phyloP scores from a whole-genome alignment of 2,113 vertebrate genomes.

The Paramormyrops kingsleyae region DNA sequence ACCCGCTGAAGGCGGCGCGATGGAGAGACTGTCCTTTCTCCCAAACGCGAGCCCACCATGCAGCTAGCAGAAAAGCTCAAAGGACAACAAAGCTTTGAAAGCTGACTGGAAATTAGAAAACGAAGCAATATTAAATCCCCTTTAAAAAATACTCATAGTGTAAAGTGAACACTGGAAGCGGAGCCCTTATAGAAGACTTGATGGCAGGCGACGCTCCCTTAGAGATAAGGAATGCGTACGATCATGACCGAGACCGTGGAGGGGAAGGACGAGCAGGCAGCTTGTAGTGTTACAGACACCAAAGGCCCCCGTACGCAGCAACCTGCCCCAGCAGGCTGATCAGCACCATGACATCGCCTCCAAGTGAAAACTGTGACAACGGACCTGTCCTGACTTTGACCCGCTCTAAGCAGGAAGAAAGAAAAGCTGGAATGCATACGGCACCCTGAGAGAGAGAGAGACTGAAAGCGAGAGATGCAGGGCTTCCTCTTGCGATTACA shows the following conservation, averaged over 20 bases:
- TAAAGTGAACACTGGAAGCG: conserved; percentile 1
- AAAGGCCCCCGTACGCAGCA: neutral
- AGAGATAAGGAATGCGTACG: conserved; percentile 2
- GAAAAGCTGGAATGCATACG: neutral
- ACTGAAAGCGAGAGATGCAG: conserved; percentile 6
- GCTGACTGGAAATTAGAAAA: neutral
- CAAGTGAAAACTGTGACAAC: neutral
- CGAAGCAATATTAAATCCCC: neutral
- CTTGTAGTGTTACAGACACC: neutral
- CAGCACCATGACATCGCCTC: conserved; percentile 4
- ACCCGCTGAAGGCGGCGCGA: neutral
- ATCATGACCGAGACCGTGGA: neutral
- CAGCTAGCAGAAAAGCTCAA: neutral
- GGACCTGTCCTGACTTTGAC: neutral
- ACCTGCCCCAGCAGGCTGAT: neutral
- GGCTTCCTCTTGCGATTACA: conserved; percentile 39
- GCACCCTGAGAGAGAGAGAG: conserved; percentile 5
- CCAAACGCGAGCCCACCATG: neutral
- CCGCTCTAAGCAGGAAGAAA: neutral
- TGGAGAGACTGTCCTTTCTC: neutral
- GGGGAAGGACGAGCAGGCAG: neutral
- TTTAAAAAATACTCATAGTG: neutral
- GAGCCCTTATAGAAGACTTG: conserved; percentile 19
- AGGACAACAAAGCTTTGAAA: neutral
- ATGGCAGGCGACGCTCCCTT: neutral